phyloP scores from a whole-genome alignment of 2,888 invertebrate species.

The Amblyjoppa proteus region DNA sequence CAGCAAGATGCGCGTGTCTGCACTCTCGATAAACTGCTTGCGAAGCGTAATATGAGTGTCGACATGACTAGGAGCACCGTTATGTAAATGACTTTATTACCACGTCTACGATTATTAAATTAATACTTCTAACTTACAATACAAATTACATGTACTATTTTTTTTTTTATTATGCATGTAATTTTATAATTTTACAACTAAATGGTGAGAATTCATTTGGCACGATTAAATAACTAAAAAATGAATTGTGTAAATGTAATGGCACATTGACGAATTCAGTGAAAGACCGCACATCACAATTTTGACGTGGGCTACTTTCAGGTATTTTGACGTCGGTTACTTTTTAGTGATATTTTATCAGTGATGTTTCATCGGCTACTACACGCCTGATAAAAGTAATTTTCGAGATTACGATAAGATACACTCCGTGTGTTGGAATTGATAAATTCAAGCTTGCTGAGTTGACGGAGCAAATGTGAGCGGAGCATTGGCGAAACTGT shows the following conservation, averaged over 20 bases:
- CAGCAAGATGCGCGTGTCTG: background rate
- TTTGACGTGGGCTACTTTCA: background rate
- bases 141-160: background rate
- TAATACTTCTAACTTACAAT: background rate
- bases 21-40: conserved; percentile 3
- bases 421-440: background rate
- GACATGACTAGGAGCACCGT: background rate
- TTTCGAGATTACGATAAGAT: no score
- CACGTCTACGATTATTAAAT: background rate
- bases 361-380: background rate
- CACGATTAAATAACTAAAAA: background rate
- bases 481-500: background rate
- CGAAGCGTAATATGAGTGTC: background rate
- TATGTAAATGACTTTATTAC: conserved; percentile 13
- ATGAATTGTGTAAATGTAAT: background rate
- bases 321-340: background rate
- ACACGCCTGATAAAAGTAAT: background rate
- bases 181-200: background rate
- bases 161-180: background rate
- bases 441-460: background rate
- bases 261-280: background rate
- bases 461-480: background rate
- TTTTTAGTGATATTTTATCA: background rate
- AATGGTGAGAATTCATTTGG: background rate
- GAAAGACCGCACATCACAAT: background rate